Evolutionary conservation across 2,888 invertebrate genomes (phyloP).

Genomic region (Allygus modestus): DNA sequence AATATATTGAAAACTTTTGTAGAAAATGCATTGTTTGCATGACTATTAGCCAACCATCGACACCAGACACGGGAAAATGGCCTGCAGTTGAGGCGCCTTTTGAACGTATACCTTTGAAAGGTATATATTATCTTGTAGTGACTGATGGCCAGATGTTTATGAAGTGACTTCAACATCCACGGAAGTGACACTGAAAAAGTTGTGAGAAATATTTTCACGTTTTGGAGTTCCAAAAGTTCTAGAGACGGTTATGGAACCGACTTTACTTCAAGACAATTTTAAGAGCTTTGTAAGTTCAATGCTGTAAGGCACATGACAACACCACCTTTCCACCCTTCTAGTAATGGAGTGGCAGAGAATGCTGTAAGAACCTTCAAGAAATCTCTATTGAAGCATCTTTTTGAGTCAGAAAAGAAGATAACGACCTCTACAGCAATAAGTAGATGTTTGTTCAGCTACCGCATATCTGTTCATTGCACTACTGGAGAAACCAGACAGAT

Average conservation of each 20-base stretch:
- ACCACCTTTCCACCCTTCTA: conserved; percentile 23
- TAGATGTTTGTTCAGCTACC: no score
- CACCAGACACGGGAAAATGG: conserved; percentile 15
- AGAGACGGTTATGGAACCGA: background rate
- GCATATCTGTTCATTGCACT: no score
- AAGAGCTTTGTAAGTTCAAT: no score
- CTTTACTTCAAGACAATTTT: no score
- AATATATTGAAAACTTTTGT: conserved; percentile 29
- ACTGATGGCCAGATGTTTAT: conserved; percentile 8
- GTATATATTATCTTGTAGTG: no score
- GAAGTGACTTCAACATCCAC: conserved; percentile 18
- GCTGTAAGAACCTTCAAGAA: no score
- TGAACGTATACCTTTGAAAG: conserved; percentile 34
- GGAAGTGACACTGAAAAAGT: no score
- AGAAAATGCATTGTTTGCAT: background rate
- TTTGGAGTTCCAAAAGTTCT: conserved; percentile 22
- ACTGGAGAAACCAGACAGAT: no score
- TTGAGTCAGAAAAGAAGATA: no score
- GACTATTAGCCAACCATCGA: background rate
- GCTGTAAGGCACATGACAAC: no score
- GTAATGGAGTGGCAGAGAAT: conserved; percentile 27
- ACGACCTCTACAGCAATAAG: no score
- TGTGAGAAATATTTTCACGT: conserved; percentile 23
- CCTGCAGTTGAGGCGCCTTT: conserved; percentile 8
- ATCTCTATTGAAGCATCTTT: no score